Evolutionary conservation across 2,888 invertebrate species (phyloP).

Genomic region (Latrodectus hesperus): DNA sequence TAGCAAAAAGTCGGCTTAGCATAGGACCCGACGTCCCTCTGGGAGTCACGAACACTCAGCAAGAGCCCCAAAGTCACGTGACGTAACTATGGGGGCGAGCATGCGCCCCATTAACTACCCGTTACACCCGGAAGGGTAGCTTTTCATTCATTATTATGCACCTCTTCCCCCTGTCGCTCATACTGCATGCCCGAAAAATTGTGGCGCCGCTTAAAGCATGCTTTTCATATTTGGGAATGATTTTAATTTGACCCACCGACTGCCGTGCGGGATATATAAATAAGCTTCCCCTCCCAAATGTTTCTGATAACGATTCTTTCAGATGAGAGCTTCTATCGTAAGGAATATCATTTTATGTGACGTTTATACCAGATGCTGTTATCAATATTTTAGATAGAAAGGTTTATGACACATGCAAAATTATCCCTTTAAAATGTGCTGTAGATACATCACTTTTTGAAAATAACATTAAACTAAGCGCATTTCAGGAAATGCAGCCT

Average conservation of each 20-base stretch:
- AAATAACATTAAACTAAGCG: too few relatives aligned
- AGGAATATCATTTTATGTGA: too few relatives aligned
- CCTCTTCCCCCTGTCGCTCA: not conserved
- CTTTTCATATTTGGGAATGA: not conserved
- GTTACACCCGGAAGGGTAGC: not conserved
- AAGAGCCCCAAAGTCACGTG: not conserved
- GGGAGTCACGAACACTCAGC: not conserved
- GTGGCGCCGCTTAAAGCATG: not conserved
- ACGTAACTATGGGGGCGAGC: not conserved
- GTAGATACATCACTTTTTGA: too few relatives aligned
- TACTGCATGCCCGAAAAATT: not conserved
- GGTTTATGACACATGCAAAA: too few relatives aligned
- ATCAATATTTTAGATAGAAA: too few relatives aligned
- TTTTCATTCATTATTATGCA: slow-evolving; percentile 3
- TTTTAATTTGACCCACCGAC: not conserved
- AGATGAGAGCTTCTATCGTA: too few relatives aligned
- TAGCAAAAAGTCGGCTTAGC: not conserved
- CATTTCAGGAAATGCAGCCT: too few relatives aligned
- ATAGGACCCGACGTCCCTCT: not conserved
- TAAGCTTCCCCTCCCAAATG: not conserved
- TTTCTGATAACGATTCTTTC: too few relatives aligned
- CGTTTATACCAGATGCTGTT: too few relatives aligned
- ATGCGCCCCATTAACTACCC: not conserved
- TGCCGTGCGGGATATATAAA: not conserved
- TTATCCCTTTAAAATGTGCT: too few relatives aligned